Percentiles rank a stretch among this genome's conserved stretches.
phyloP scores from a whole-genome alignment of 92 coral and sea anemone species.

The Pocillopora grandis region DNA sequence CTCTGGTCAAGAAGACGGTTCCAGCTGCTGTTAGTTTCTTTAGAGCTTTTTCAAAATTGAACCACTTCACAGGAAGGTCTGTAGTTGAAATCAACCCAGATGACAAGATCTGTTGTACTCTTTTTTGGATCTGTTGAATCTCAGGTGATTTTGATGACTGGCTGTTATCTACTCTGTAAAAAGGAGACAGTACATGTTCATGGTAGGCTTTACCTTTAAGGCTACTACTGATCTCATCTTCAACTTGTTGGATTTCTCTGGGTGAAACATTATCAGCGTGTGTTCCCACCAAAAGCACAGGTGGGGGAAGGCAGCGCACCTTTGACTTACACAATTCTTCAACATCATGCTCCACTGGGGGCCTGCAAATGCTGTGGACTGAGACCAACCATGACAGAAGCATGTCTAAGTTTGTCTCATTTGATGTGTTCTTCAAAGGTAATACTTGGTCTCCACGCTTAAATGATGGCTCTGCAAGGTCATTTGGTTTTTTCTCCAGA shows the following conservation, averaged over 20 bases:
- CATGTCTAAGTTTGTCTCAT: slow-evolving; percentile 53
- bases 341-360: background rate
- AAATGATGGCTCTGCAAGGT: slow-evolving; percentile 39
- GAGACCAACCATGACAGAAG: slow-evolving; percentile 55
- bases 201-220: slow-evolving; percentile 38
- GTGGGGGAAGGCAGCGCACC: slow-evolving; percentile 42
- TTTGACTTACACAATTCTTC: background rate
- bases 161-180: slow-evolving; percentile 49
- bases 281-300: slow-evolving; percentile 52
- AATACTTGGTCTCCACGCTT: slow-evolving; percentile 9
- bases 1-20: slow-evolving; percentile 27
- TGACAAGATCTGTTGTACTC: slow-evolving; percentile 28
- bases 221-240: slow-evolving; percentile 17
- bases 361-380: slow-evolving; percentile 44
- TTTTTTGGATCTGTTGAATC: slow-evolving; percentile 16
- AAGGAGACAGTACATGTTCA: slow-evolving; percentile 38
- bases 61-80: slow-evolving; percentile 55
- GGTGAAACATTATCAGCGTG: slow-evolving; percentile 42
- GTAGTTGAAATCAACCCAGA: slow-evolving; percentile 27
- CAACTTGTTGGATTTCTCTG: background rate
- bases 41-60: slow-evolving; percentile 51
- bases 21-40: slow-evolving; percentile 21
- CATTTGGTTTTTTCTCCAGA: slow-evolving; percentile 35
- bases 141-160: slow-evolving; percentile 40
- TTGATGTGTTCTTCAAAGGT: slow-evolving; percentile 19